phyloP scores from a whole-genome alignment of 2,888 invertebrate species.

The Lasioglossum zephyrum region DNA sequence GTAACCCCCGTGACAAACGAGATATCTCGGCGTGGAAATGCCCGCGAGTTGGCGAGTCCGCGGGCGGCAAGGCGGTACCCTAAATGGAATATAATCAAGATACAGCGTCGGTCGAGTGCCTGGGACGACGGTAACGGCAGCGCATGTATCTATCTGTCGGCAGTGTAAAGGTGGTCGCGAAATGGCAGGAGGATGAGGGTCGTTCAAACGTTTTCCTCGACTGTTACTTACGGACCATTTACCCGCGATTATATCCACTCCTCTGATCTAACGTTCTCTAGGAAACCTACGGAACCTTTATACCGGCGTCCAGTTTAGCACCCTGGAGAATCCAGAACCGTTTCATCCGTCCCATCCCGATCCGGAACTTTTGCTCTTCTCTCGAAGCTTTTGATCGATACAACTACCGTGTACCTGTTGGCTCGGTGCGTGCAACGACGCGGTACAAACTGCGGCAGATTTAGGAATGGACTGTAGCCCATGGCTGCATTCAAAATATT shows the following conservation, averaged over 20 bases:
- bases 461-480: too few relatives aligned
- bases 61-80: slow-evolving; percentile 64
- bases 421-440: background rate
- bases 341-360: background rate
- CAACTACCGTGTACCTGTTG: slow-evolving; percentile 2
- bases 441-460: background rate
- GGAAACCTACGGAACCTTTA: slow-evolving; percentile 32
- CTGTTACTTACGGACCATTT: slow-evolving; percentile 77
- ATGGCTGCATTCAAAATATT: too few relatives aligned
- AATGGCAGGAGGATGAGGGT: slow-evolving; percentile 31
- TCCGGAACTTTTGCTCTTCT: slow-evolving; percentile 25
- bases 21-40: slow-evolving; percentile 68
- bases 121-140: slow-evolving; percentile 56
- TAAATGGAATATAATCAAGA: slow-evolving; percentile 79
- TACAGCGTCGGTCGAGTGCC: slow-evolving; percentile 65
- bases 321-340: slow-evolving; percentile 34
- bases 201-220: slow-evolving; percentile 70
- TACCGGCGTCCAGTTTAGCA: slow-evolving; percentile 44
- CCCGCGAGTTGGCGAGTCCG: slow-evolving; percentile 56
- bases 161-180: slow-evolving; percentile 56
- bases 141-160: slow-evolving; percentile 62
- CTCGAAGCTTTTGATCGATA: slow-evolving; percentile 33
- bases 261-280: slow-evolving; percentile 65
- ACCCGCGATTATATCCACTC: slow-evolving; percentile 75
- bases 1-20: slow-evolving; percentile 69